A percentile compares a stretch with the other conserved stretches of the same genome.
These are phyloP conservation scores for Tyrannus savana DNA, from an alignment of 2,113 vertebrate genomes.

Conservation along the genomic window DNA sequence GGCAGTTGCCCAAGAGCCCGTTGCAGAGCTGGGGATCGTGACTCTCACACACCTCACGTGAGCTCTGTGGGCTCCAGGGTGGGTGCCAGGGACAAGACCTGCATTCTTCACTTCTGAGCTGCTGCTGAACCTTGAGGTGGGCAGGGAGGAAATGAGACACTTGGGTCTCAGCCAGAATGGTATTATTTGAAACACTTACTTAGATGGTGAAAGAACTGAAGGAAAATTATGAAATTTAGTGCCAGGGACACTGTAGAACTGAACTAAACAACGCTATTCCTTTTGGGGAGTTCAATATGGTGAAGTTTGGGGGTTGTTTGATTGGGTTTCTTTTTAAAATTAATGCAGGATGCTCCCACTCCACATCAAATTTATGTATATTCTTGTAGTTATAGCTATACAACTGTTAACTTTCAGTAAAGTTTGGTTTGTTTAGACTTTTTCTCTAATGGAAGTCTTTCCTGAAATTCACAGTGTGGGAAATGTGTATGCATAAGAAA, in stretches of 20 bases:
- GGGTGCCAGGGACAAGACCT: not conserved
- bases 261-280: not conserved
- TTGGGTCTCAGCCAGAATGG: not conserved
- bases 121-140: not conserved
- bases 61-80: not conserved
- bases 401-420: not conserved
- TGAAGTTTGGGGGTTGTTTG: not conserved
- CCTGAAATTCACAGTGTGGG: not conserved
- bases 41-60: not conserved
- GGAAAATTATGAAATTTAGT: not conserved
- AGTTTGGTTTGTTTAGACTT: not conserved
- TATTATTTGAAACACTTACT: not conserved
- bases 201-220: not conserved
- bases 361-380: not conserved
- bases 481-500: not conserved
- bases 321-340: not conserved
- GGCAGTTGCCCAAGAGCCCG: not conserved
- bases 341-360: not conserved
- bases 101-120: not conserved
- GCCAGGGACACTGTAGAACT: not conserved
- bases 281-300: not conserved
- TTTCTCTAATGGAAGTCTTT: not conserved
- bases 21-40: not conserved
- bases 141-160: not conserved
- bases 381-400: not conserved